Percentiles rank a stretch among this genome's conserved stretches.
phyloP scores from a whole-genome alignment of 2,113 vertebrate species.

The Uria aalge region DNA sequence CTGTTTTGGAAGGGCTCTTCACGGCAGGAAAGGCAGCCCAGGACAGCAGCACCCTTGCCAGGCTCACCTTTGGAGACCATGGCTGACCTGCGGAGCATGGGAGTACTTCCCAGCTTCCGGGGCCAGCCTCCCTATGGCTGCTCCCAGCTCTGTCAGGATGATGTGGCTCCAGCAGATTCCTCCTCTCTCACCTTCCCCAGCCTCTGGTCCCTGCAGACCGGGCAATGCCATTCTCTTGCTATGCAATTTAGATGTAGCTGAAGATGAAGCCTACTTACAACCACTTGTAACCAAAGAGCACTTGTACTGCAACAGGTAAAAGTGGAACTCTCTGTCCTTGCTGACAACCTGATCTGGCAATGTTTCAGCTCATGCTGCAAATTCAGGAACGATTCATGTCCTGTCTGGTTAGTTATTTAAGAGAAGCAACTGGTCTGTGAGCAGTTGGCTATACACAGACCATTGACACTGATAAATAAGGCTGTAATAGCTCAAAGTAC shows the following conservation, averaged over 20 bases:
- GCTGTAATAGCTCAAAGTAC: background rate
- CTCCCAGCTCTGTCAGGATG: background rate
- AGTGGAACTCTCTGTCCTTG: background rate
- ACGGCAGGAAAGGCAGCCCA: background rate
- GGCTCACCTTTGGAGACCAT: fast-evolving
- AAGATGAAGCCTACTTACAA: background rate
- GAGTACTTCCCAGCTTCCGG: background rate
- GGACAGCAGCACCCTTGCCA: background rate
- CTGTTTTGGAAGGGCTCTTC: background rate
- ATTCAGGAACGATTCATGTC: background rate
- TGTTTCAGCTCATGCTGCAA: background rate
- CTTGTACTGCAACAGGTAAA: background rate
- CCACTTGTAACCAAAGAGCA: background rate
- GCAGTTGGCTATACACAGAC: background rate
- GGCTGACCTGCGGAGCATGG: background rate
- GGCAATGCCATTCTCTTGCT: background rate
- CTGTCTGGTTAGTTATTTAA: background rate
- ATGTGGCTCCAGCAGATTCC: background rate
- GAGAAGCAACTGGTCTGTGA: background rate
- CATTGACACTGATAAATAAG: background rate
- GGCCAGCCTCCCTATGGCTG: background rate
- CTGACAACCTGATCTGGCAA: background rate
- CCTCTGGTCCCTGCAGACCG: background rate
- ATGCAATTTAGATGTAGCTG: background rate
- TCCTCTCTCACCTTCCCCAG: background rate